Evolutionary conservation across 2,113 vertebrate species (phyloP).

Genomic region (Chaetops frenatus): DNA sequence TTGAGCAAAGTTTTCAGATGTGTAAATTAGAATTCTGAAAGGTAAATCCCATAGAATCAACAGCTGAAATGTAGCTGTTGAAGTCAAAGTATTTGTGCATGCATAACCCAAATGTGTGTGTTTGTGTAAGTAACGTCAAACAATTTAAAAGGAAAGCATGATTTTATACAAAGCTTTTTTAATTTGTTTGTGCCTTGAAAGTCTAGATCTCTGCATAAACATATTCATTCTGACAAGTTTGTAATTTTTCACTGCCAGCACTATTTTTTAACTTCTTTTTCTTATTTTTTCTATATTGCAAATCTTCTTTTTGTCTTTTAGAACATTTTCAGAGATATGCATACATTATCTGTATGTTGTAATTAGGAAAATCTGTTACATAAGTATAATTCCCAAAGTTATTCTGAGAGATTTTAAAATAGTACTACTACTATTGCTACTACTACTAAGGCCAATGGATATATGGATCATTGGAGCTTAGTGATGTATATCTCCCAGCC

Average conservation of each 20-base stretch:
- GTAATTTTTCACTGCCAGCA: neutral
- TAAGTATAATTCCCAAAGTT: neutral
- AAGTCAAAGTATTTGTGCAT: neutral
- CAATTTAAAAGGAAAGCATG: neutral
- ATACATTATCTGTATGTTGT: neutral
- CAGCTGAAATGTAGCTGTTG: neutral
- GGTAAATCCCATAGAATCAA: neutral
- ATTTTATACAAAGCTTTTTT: neutral
- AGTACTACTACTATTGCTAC: neutral
- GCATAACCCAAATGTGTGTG: neutral
- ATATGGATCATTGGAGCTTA: neutral
- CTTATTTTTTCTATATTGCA: neutral
- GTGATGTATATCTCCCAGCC: neutral
- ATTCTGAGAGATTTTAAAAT: neutral
- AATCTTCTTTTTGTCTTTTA: neutral
- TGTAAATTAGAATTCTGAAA: neutral
- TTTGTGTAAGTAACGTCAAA: neutral
- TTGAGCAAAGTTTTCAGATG: neutral
- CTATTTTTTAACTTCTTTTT: neutral
- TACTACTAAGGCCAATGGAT: neutral
- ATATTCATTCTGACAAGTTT: neutral
- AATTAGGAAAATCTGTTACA: neutral
- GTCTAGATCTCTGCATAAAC: neutral
- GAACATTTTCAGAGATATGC: neutral
- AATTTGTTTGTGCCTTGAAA: neutral